A percentile compares a stretch with the other conserved stretches of the same genome.
Conservation (phyloP, 2,888 invertebrate genomes). For the Cantharis rufa region DNA sequence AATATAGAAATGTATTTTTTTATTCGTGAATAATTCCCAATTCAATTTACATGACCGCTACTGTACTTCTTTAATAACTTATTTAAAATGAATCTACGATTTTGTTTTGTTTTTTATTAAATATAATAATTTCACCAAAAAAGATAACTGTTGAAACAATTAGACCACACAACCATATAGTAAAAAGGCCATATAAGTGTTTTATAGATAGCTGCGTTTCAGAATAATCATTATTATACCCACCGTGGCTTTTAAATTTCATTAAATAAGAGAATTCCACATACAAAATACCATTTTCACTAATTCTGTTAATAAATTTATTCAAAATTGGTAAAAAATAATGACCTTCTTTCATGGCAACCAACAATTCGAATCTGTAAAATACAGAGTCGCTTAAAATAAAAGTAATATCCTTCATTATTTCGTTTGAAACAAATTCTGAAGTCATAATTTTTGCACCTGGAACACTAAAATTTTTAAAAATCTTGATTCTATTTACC, state of each 20-base stretch:
- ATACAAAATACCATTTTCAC: background rate
- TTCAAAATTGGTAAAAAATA: background rate
- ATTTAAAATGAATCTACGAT: background rate
- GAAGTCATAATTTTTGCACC: background rate
- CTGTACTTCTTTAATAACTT: too few species aligned
- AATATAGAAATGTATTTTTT: too few species aligned
- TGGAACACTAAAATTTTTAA: background rate
- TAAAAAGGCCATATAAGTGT: background rate
- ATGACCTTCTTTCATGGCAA: background rate
- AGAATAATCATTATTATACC: background rate
- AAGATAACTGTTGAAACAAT: background rate
- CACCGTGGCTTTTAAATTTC: background rate
- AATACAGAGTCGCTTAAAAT: background rate
- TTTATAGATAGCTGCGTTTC: background rate
- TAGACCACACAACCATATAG: background rate
- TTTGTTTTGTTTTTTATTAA: background rate
- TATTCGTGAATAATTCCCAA: too few species aligned
- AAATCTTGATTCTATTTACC: background rate
- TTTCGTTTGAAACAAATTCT: background rate
- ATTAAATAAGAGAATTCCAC: background rate
- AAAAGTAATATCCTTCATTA: background rate
- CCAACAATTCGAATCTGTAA: background rate
- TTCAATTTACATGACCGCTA: too few species aligned
- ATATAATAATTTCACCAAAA: background rate
- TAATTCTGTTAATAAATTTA: background rate